Base-by-base conservation (phyloP, 1,140 invertebrate species). In the Trypoxylus dichotomus region DNA sequence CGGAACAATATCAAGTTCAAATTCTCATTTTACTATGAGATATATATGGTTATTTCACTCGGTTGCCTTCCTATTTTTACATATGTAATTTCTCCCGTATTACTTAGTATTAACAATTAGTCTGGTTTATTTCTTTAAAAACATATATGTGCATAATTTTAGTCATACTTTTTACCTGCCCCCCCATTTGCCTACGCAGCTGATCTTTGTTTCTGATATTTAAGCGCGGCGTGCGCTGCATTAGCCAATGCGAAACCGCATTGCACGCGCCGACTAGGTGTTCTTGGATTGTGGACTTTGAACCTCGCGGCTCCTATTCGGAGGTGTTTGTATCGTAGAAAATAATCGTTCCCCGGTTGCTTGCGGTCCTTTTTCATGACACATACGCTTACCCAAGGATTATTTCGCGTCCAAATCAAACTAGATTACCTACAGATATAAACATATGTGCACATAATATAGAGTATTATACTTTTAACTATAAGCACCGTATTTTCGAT, bases 251-350 rank as follows among this genome's bases (percentile, higher is more conserved):
- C 43, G 42, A 47, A 54, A 54, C 47, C 47, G 37, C 74, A 42
- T 27, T 76, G 42, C 75, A 68, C 37, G 58, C 60, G 60, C 42
- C 68, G 58, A 29, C 58, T 68, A 27, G 37, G 74, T 41, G 54
- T 37, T 58, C 25, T 73, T 74, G 37, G 71, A 74, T 32, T 42
- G 42, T 81, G 85, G 79, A 82, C 81, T 82, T 82, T 79, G 81
- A 68, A 82, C 77, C 68, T 81, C 79, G 83, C 83, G 82, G 84
- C 81, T 42, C 29, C 27, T 58, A 58, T 54, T 54, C 47, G 15
- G 47, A 54, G 47, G 47, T 54, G 19, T 19, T 19, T n/a, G n/a
- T 6, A 54, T 19, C 0, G 19, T 54, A 19, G 15, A 54, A 54
- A 19, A 54, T 37, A 8, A 37, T 37, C 32, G 32, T 8, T 0